Conservation (phyloP, 35 echinoderm and acorn worm species). For the Amphiura filiformis region DNA sequence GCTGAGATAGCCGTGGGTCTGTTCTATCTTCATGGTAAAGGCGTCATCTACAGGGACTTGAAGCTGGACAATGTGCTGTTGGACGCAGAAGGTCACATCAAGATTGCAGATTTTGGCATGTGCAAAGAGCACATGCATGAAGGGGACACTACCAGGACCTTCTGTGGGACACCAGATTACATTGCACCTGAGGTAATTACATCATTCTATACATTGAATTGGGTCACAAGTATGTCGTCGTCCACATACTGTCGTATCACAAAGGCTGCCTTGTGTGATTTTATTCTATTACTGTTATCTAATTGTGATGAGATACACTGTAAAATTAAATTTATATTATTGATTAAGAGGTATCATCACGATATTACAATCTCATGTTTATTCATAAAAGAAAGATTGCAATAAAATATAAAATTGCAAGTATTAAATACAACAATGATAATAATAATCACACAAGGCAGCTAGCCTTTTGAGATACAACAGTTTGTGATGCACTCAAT, state of each 20-base stretch:
- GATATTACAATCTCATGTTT: no score
- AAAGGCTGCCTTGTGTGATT: neutral
- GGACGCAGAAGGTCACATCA: conserved; percentile 92
- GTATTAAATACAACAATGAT: no score
- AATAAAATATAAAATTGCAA: no score
- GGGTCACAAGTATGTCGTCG: no score
- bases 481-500: no score
- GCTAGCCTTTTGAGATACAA: no score
- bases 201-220: neutral
- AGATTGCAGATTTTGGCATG: conserved; percentile 99
- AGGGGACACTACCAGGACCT: conserved; percentile 78
- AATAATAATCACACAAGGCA: no score
- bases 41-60: conserved; percentile 88
- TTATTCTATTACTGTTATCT: no score
- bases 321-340: no score
- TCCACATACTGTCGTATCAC: neutral
- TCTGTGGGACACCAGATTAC: conserved; percentile 98
- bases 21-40: conserved; percentile 87
- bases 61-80: conserved; percentile 94
- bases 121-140: conserved; percentile 94
- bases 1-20: conserved; percentile 94
- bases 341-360: no score
- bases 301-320: no score
- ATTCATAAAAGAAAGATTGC: no score
- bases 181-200: conserved; percentile 91